phyloP scores from a whole-genome alignment of 2,888 invertebrate species.

The Xestobium rufovillosum region DNA sequence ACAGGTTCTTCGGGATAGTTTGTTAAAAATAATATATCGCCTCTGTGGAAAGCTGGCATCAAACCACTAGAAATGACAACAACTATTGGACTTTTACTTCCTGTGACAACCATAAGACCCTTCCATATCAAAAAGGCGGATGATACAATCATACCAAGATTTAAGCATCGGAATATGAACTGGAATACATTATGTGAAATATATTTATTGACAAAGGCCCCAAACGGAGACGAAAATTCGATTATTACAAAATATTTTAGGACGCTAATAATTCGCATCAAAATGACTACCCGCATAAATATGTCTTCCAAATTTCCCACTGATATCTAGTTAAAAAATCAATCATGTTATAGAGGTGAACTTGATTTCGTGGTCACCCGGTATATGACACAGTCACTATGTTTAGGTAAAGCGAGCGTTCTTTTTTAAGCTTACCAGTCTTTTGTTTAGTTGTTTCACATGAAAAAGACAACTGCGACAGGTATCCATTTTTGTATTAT shows the following conservation, averaged over 20 bases:
- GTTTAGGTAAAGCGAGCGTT: background rate
- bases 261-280: no score
- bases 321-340: no score
- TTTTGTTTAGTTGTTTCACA: conserved; percentile 95
- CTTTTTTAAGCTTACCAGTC: conserved; percentile 66
- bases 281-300: no score
- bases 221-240: no score
- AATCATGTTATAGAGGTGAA: no score
- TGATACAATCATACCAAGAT: conserved; percentile 99
- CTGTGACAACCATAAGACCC: conserved; percentile 97
- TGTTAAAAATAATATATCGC: conserved; percentile 93
- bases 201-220: no score
- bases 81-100: conserved; percentile 97
- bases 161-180: conserved; percentile 90
- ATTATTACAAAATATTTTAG: no score
- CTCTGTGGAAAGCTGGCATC: conserved; percentile 99
- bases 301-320: no score
- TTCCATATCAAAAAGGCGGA: conserved; percentile 99
- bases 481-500: conserved; percentile 42
- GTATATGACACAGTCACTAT: no score
- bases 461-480: conserved; percentile 81
- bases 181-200: conserved; percentile 40
- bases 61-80: conserved; percentile 97
- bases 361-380: no score
- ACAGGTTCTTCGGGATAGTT: conserved; percentile 95